phyloP scores from a whole-genome alignment of 2,888 invertebrate species.

The Hemistola chrysoprasaria region DNA sequence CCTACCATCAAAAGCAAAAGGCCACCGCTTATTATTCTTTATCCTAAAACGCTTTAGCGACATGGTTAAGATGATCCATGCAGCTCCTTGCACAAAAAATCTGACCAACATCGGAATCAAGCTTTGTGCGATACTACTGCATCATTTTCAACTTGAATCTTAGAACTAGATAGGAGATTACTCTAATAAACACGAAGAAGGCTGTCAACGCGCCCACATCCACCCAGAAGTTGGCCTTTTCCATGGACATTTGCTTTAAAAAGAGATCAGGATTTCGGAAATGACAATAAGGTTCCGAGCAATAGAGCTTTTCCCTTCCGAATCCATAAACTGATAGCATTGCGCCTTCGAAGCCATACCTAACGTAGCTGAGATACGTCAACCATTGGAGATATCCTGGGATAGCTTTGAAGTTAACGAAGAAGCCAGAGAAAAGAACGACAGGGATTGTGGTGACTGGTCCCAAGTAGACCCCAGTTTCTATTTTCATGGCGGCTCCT shows the following conservation, averaged over 20 bases:
- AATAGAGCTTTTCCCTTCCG: slow-evolving; percentile 90
- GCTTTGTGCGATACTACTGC: slow-evolving; percentile 61
- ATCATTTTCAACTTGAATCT: slow-evolving; percentile 88
- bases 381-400: slow-evolving; percentile 94
- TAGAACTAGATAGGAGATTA: slow-evolving; percentile 91
- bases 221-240: slow-evolving; percentile 88
- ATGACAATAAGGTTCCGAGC: slow-evolving; percentile 92
- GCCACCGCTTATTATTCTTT: no score
- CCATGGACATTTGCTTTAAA: slow-evolving; percentile 93
- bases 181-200: slow-evolving; percentile 90
- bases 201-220: slow-evolving; percentile 91
- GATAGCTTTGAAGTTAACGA: slow-evolving; percentile 95
- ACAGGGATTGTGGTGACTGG: slow-evolving; percentile 96
- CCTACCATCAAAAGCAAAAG: no score
- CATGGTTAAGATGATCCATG: no score
- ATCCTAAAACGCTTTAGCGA: no score
- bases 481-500: slow-evolving; percentile 95
- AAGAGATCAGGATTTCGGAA: slow-evolving; percentile 91
- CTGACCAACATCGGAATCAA: slow-evolving; percentile 26
- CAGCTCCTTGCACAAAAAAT: slow-evolving; percentile 18
- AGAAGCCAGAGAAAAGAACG: slow-evolving; percentile 96
- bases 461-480: slow-evolving; percentile 89
- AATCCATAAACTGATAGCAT: slow-evolving; percentile 96
- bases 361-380: slow-evolving; percentile 93
- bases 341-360: slow-evolving; percentile 95